Evolutionary conservation across 2,113 vertebrate genomes (phyloP).

Genomic region (Plotosus lineatus): DNA sequence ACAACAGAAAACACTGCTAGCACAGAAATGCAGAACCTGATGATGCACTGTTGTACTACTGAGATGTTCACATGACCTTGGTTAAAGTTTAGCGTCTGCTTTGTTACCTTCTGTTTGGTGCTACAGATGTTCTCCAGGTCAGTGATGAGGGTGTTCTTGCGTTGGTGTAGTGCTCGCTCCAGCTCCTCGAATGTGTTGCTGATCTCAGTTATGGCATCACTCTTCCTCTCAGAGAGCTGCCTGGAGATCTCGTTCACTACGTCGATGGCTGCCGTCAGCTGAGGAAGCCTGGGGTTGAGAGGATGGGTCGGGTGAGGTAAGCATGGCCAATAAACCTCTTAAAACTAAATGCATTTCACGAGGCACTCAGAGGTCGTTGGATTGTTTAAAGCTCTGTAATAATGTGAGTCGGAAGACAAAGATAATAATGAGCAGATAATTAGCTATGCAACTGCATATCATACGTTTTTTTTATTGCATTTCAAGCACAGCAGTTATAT

Average conservation of each 20-base stretch:
- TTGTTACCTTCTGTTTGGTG: conserved; percentile 85
- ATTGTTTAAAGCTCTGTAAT: background rate
- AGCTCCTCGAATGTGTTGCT: conserved; percentile 87
- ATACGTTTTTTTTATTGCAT: background rate
- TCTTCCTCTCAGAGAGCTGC: conserved; percentile 85
- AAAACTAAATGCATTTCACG: background rate
- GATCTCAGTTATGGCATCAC: conserved; percentile 82
- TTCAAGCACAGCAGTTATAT: background rate
- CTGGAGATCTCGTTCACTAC: conserved; percentile 87
- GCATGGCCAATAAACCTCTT: background rate
- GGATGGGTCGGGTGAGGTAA: background rate
- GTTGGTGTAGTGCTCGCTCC: conserved; percentile 82
- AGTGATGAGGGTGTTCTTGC: conserved; percentile 82
- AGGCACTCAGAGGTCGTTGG: background rate
- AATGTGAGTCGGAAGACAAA: background rate
- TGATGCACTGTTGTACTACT: too few relatives aligned
- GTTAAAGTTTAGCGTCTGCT: background rate
- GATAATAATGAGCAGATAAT: conserved; percentile 14
- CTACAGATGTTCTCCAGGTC: conserved; percentile 82
- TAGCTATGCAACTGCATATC: conserved; percentile 1
- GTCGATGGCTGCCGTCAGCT: conserved; percentile 84
- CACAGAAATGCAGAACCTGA: background rate
- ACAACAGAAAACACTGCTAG: conserved; percentile 36
- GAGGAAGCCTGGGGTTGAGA: conserved; percentile 78
- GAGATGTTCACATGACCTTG: background rate